Percentiles rank a stretch among this genome's conserved stretches.
These are phyloP conservation scores for Hipparchia sbordonii DNA, from an alignment of 2,888 invertebrate species.

Conservation along the genomic window DNA sequence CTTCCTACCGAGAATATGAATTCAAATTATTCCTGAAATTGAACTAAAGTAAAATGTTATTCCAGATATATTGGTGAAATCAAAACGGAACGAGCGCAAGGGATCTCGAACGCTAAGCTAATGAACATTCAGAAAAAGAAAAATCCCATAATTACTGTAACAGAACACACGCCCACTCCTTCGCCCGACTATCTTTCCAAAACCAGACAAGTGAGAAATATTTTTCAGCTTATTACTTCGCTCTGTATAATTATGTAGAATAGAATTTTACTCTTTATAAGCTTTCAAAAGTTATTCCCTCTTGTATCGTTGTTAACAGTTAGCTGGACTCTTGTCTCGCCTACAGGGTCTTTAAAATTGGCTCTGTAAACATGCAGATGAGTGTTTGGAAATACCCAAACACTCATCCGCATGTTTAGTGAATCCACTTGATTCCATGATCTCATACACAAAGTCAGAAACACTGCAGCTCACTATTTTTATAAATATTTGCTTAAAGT, in stretches of 20 bases:
- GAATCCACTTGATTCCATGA: too few species aligned
- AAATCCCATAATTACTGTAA: slow-evolving; percentile 98
- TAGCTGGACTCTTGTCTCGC: too few species aligned
- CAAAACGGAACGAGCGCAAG: slow-evolving; percentile 84
- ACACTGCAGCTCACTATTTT: too few species aligned
- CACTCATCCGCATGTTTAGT: too few species aligned
- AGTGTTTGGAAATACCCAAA: too few species aligned
- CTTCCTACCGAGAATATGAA: neutral
- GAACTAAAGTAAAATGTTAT: slow-evolving; percentile 25
- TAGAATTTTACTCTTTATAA: too few species aligned
- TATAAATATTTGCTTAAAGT: too few species aligned
- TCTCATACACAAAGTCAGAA: too few species aligned
- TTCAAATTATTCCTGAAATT: neutral
- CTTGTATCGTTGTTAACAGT: neutral
- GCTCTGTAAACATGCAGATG: too few species aligned
- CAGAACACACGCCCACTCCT: slow-evolving; percentile 96
- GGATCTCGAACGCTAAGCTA: slow-evolving; percentile 78
- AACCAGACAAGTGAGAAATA: slow-evolving; percentile 79
- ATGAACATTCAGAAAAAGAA: slow-evolving; percentile 85
- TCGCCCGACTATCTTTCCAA: slow-evolving; percentile 92
- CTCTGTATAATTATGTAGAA: neutral
- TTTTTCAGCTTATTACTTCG: neutral
- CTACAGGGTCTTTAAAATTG: too few species aligned
- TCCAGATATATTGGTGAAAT: slow-evolving; percentile 88
- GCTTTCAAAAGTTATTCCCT: too few species aligned